Evolutionary conservation across 1,140 invertebrate genomes (phyloP).

Genomic region (Papilio polytes): DNA sequence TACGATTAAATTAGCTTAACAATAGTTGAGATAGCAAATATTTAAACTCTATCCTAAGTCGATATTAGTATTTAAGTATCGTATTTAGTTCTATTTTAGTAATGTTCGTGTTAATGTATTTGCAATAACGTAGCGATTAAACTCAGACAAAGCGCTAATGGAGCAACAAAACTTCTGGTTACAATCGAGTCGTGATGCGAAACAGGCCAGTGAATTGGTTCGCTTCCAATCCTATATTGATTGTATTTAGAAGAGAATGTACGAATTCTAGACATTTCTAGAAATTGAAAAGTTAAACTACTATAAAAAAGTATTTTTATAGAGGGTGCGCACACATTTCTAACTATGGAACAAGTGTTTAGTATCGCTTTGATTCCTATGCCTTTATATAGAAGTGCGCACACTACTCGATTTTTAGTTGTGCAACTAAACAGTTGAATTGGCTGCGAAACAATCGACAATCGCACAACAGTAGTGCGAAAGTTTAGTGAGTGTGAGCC

Average conservation of each 20-base stretch:
- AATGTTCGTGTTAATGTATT: neutral
- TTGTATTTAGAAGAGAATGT: neutral
- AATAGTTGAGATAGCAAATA: too few species aligned
- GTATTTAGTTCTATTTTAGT: neutral
- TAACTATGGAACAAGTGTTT: too few species aligned
- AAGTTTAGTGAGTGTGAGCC: too few species aligned
- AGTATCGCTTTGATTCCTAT: too few species aligned
- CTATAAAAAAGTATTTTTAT: too few species aligned
- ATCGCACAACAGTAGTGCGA: too few species aligned
- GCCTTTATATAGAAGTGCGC: too few species aligned
- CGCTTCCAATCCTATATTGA: neutral
- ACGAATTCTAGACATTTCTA: neutral
- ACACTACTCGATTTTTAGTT: too few species aligned
- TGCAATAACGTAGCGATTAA: neutral
- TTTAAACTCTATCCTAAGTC: neutral
- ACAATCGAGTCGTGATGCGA: neutral
- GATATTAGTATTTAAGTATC: neutral
- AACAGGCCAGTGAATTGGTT: constrained; percentile 4
- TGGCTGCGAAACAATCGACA: too few species aligned
- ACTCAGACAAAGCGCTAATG: constrained; percentile 16
- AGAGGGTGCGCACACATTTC: too few species aligned
- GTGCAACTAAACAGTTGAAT: too few species aligned
- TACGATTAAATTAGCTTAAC: too few species aligned
- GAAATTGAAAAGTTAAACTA: neutral
- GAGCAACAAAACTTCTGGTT: constrained; percentile 1